Percentiles rank a stretch among this genome's conserved stretches.
Conservation (phyloP, 2,797 vertebrate species). For the Lepilemur septentrionalis region DNA sequence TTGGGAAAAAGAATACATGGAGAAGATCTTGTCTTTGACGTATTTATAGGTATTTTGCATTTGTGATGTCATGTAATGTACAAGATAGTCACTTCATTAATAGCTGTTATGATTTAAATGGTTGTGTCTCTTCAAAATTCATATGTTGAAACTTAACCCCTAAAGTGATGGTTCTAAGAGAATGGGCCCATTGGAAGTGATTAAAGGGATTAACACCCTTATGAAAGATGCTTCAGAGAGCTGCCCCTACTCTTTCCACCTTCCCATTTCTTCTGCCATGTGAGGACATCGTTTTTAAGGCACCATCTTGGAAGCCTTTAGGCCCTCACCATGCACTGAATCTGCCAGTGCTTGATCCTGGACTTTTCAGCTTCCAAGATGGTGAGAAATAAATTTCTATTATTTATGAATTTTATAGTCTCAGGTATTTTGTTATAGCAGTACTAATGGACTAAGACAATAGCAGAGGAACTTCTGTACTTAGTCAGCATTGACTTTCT, state of each 20-base stretch:
- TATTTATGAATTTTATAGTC: not conserved
- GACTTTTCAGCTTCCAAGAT: not conserved
- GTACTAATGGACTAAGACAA: not conserved
- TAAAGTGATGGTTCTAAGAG: not conserved
- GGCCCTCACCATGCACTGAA: not conserved
- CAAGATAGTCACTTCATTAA: not conserved
- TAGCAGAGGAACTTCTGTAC: not conserved
- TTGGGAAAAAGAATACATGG: not conserved
- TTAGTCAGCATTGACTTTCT: not conserved
- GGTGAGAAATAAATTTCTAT: not conserved
- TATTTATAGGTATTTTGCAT: not conserved
- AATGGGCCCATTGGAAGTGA: not conserved
- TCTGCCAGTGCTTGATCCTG: not conserved
- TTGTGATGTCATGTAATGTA: not conserved
- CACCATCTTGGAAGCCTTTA: not conserved
- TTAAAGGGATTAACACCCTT: not conserved
- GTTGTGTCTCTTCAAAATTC: not conserved
- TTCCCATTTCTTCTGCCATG: not conserved
- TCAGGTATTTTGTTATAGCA: not conserved
- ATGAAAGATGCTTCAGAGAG: not conserved
- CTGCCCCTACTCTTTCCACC: fast-evolving
- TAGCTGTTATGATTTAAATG: not conserved
- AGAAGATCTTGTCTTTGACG: not conserved
- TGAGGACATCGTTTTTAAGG: too few relatives aligned
- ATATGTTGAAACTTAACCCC: not conserved